Conservation (phyloP, 2,888 invertebrate genomes). For the Melanostoma scalare region DNA sequence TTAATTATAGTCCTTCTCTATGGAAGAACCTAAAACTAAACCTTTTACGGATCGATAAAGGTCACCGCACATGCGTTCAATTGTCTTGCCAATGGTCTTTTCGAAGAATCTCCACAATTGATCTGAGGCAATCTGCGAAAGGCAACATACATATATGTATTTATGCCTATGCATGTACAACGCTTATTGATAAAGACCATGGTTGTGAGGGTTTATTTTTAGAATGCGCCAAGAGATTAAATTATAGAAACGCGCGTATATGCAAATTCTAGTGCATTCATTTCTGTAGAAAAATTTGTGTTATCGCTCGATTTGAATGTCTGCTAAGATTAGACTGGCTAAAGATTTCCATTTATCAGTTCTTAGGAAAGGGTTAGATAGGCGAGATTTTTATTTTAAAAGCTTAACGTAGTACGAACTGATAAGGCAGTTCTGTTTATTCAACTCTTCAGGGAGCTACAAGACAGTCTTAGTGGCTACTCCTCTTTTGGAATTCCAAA, state of each 20-base stretch:
- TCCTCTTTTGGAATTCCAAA: no score
- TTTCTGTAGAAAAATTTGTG: slow-evolving; percentile 16
- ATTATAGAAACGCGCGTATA: slow-evolving; percentile 58
- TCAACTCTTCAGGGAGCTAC: no score
- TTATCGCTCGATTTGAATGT: slow-evolving; percentile 46
- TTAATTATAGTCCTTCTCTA: slow-evolving; percentile 57
- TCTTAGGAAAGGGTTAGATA: slow-evolving; percentile 13
- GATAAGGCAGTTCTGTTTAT: background rate
- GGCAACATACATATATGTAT: slow-evolving; percentile 12
- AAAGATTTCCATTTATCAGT: slow-evolving; percentile 29
- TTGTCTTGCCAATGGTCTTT: slow-evolving; percentile 39
- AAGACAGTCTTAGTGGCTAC: no score
- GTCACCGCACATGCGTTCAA: slow-evolving; percentile 67
- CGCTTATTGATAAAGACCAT: slow-evolving; percentile 28
- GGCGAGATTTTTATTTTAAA: slow-evolving; percentile 26
- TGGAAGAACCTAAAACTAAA: slow-evolving; percentile 19
- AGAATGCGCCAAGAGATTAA: slow-evolving; percentile 31
- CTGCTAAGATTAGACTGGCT: slow-evolving; percentile 35
- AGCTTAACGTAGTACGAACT: background rate
- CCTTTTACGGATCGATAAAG: slow-evolving; percentile 67
- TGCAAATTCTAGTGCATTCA: slow-evolving; percentile 39
- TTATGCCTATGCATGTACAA: background rate
- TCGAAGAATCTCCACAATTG: slow-evolving; percentile 45
- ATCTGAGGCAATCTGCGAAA: slow-evolving; percentile 41
- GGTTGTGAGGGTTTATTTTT: slow-evolving; percentile 43